phyloP scores from a whole-genome alignment of 1,140 invertebrate species.

The Calycopis cecrops region DNA sequence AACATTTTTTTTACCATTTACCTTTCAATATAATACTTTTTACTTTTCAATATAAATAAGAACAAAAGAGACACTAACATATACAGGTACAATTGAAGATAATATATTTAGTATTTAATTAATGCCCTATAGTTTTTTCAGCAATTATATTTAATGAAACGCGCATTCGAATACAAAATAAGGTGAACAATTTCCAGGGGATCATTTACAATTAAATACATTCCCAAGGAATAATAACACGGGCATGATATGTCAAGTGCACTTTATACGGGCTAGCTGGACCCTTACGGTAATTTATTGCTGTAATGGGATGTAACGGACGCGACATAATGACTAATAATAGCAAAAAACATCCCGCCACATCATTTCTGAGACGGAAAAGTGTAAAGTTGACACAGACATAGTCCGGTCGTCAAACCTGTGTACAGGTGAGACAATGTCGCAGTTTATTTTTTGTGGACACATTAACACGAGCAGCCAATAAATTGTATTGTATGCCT shows the following conservation, averaged over 20 bases:
- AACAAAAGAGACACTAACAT: background rate
- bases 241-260: background rate
- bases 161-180: background rate
- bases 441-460: slow-evolving; percentile 1
- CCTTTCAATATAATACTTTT: too few species aligned
- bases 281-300: slow-evolving; percentile 1
- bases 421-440: slow-evolving; percentile 15
- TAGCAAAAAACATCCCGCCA: slow-evolving; percentile 20
- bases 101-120: slow-evolving; percentile 8
- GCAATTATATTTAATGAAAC: slow-evolving; percentile 1
- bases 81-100: background rate
- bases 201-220: slow-evolving; percentile 7
- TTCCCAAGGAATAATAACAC: background rate
- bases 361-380: slow-evolving; percentile 13
- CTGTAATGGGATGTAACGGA: slow-evolving; percentile 19
- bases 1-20: too few species aligned
- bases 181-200: background rate
- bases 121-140: background rate
- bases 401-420: slow-evolving; percentile 24
- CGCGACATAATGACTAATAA: slow-evolving; percentile 25
- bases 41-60: slow-evolving; percentile 5
- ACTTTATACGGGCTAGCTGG: background rate
- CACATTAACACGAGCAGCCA: background rate
- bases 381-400: slow-evolving; percentile 20
- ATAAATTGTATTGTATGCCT: too few species aligned